These are phyloP conservation scores for Psilopsiagon aurifrons DNA, from an alignment of 2,113 vertebrate species.

Conservation along the genomic window DNA sequence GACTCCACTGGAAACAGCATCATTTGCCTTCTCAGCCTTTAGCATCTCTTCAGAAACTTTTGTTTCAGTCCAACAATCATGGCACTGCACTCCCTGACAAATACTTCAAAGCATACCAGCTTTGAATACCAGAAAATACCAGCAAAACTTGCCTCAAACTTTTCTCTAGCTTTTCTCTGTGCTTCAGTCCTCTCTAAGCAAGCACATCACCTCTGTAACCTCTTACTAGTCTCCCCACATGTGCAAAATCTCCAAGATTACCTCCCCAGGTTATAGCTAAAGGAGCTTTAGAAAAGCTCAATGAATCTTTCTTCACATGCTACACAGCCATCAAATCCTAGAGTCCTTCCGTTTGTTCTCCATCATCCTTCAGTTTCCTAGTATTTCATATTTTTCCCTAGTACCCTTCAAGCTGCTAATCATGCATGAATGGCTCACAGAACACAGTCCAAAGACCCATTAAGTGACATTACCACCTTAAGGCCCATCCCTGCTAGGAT, in stretches of 20 bases:
- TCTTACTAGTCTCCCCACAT: neutral
- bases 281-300: neutral
- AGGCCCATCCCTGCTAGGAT: neutral
- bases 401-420: neutral
- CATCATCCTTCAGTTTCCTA: neutral
- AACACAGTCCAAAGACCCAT: neutral
- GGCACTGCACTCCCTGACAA: neutral
- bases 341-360: neutral
- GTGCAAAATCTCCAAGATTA: neutral
- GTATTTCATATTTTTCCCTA: neutral
- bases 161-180: neutral
- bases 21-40: neutral
- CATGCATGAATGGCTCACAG: neutral
- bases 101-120: neutral
- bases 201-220: neutral
- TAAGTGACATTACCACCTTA: neutral
- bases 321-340: neutral
- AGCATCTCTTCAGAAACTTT: neutral
- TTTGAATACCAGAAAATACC: neutral
- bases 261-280: neutral
- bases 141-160: neutral
- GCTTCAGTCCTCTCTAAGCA: neutral
- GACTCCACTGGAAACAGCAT: neutral
- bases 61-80: neutral
- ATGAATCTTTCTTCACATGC: neutral